These are phyloP conservation scores for Periophthalmodon schlosseri DNA, from an alignment of 2,113 vertebrate species.

Conservation along the genomic window DNA sequence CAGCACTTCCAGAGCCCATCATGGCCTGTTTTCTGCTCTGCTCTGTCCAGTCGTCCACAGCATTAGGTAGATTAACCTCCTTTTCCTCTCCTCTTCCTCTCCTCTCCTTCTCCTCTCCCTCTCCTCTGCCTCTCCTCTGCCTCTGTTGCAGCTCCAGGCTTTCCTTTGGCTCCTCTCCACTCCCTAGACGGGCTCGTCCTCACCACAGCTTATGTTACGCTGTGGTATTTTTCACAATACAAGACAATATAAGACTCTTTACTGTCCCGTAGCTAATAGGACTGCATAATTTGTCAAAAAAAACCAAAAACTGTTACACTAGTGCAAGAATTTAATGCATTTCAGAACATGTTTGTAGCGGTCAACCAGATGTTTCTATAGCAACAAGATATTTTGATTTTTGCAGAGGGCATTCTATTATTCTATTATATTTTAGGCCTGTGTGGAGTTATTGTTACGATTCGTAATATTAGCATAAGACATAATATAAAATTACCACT, in stretches of 20 bases:
- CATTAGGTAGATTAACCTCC: constrained; percentile 65
- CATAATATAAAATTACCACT: neutral
- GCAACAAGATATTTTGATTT: too few species aligned
- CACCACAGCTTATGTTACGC: constrained; percentile 33
- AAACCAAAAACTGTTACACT: too few species aligned
- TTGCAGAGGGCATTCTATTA: too few species aligned
- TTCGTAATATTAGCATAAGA: neutral
- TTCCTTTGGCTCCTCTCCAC: constrained; percentile 19
- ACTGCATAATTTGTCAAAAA: too few species aligned
- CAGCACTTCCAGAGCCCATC: constrained; percentile 34
- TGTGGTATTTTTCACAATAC: constrained; percentile 10
- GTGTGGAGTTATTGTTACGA: neutral
- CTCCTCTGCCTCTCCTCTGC: constrained; percentile 1
- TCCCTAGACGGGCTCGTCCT: constrained; percentile 12
- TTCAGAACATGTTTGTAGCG: too few species aligned
- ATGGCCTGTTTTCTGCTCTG: constrained; percentile 30
- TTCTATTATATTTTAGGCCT: neutral
- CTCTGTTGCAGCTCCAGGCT: constrained; percentile 26
- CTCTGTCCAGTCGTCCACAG: constrained; percentile 42
- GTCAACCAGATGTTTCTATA: too few species aligned
- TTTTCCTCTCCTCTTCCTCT: constrained; percentile 17
- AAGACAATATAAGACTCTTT: neutral
- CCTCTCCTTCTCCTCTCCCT: constrained; percentile 13
- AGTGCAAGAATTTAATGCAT: too few species aligned
- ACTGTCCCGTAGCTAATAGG: neutral